These are phyloP conservation scores for Distichodus sexfasciatus DNA, from an alignment of 2,797 vertebrate species.

Conservation along the genomic window DNA sequence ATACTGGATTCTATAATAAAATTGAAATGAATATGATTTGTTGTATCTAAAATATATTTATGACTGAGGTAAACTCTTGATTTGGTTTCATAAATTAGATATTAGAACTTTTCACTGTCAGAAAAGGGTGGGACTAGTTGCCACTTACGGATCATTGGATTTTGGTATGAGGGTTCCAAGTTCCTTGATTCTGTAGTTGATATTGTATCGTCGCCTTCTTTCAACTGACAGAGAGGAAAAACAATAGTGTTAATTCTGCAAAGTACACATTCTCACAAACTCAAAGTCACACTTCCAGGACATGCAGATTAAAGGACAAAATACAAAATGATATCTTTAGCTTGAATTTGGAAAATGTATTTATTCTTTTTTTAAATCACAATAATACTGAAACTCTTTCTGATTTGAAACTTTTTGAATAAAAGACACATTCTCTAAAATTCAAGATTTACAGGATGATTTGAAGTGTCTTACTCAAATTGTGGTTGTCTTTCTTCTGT, in stretches of 20 bases:
- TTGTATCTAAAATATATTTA: too few relatives aligned
- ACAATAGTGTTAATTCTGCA: neutral
- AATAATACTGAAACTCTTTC: too few relatives aligned
- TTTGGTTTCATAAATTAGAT: neutral
- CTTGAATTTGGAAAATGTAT: too few relatives aligned
- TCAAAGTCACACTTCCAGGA: neutral
- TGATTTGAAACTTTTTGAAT: too few relatives aligned
- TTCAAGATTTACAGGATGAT: neutral
- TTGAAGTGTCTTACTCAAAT: conserved; percentile 87
- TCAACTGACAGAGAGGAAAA: conserved; percentile 79
- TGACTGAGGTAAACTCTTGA: too few relatives aligned
- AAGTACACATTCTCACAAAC: neutral
- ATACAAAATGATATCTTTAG: too few relatives aligned
- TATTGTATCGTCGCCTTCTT: conserved; percentile 96
- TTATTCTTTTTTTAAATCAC: too few relatives aligned
- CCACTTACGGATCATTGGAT: conserved; percentile 97
- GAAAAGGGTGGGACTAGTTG: neutral
- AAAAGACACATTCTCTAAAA: neutral
- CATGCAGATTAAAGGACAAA: neutral
- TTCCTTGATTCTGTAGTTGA: conserved; percentile 99
- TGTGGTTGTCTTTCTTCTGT: conserved; percentile 99
- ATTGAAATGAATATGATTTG: too few relatives aligned
- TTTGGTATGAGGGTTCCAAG: conserved; percentile 98
- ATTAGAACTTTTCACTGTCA: neutral
- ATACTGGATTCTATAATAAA: too few relatives aligned